A percentile compares a stretch with the other conserved stretches of the same genome.
These are phyloP conservation scores for Seriola quinqueradiata DNA, from an alignment of 2,113 vertebrate species.

Conservation along the genomic window DNA sequence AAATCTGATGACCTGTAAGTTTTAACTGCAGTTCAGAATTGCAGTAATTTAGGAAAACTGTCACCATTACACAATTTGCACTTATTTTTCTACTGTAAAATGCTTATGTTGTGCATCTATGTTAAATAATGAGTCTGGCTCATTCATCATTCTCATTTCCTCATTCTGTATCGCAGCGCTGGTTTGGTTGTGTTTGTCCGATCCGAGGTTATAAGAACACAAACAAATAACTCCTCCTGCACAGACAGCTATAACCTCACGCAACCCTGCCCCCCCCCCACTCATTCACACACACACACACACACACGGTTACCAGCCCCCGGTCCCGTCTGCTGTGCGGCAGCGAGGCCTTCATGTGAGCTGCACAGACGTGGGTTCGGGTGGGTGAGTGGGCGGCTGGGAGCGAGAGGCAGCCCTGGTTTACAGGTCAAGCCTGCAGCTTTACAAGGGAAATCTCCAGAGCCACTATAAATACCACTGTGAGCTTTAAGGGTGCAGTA, in stretches of 20 bases:
- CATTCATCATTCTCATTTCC: neutral
- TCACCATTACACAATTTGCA: too few species aligned
- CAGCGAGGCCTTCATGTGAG: conserved; percentile 86
- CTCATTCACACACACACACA: neutral
- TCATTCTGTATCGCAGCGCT: too few species aligned
- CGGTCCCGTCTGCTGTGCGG: conserved; percentile 5
- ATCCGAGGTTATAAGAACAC: neutral
- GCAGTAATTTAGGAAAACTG: neutral
- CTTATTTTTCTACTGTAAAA: too few species aligned
- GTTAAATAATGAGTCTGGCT: too few species aligned
- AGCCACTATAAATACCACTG: conserved; percentile 88
- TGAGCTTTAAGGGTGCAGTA: conserved; percentile 82
- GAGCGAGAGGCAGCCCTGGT: conserved; percentile 84
- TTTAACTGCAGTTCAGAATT: neutral
- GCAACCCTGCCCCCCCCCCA: neutral
- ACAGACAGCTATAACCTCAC: conserved; percentile 11
- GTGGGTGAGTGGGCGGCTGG: conserved; percentile 64
- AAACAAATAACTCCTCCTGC: neutral
- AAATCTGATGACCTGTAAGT: neutral
- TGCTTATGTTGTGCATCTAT: too few species aligned
- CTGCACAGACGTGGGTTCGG: conserved; percentile 84
- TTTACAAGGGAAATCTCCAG: conserved; percentile 91
- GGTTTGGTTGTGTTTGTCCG: too few species aligned
- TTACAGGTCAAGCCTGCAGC: conserved; percentile 88
- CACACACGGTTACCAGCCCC: conserved; percentile 8